Base-by-base conservation (phyloP, 2,888 invertebrate genomes). In the Chouioia cunea region DNA sequence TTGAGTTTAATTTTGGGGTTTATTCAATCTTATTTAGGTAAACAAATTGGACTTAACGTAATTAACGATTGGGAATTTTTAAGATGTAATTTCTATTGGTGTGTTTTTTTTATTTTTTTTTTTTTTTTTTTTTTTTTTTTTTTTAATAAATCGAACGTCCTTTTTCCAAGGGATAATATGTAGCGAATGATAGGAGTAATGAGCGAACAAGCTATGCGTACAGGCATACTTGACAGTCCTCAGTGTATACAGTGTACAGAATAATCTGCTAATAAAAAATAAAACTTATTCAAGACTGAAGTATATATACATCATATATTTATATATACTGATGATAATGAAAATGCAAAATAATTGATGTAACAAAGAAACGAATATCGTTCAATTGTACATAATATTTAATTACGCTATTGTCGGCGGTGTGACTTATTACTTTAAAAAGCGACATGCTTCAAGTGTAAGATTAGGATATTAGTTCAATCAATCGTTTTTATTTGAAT, bases 331-430 rank as follows among this genome's bases (percentile, higher is more conserved):
- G 68, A 50, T 56, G 56, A 69, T 71, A 71, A 74, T 64, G 80
- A 78, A 79, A 79, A 80, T 80, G 81, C 81, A 82, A 79, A 82
- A 84, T 83, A 83, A 80, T 81, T 81, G 82, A 81, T 83, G 82
- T 83, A 83, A 83, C 83, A 81, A 80, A 79, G 77, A 81, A 83
- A 80, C 79, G 77, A 83, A 76, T 81, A 82, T 77, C 80, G 80
- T 82, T 82, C 77, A 82, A 82, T 84, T 84, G 85, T 85, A 85
- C 76, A 85, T 85, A 85, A 82, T 81, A 83, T 81, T 82, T 80
- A 83, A 82, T 81, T 82, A 81, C 81, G 80, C 81, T 80, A 79
- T 81, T 77, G 79, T 81, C 79, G 83, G 84, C 84, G 82, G 80
- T 79, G 83, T 80, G 84, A 84, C 84, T 84, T 84, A 83, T 74